These are phyloP conservation scores for Pollachius pollachius DNA, from an alignment of 2,113 vertebrate genomes.

Conservation along the genomic window DNA sequence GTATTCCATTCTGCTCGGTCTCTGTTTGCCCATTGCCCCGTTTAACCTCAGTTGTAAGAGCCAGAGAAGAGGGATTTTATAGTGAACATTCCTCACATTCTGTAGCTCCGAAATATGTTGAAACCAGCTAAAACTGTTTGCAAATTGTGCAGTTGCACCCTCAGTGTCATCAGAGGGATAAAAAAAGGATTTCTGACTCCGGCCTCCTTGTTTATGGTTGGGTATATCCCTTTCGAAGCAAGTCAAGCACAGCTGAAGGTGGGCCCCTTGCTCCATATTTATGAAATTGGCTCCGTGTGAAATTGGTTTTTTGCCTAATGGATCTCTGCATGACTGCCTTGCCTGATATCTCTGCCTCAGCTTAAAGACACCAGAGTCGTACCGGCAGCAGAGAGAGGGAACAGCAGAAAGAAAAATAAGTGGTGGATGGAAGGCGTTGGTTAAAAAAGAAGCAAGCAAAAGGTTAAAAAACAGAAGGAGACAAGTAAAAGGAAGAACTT, in stretches of 20 bases:
- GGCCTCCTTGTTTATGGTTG: slow-evolving; percentile 72
- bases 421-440: neutral
- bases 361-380: slow-evolving; percentile 65
- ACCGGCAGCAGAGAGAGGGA: slow-evolving; percentile 40
- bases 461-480: neutral
- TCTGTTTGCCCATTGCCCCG: too few relatives aligned
- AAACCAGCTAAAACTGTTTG: too few relatives aligned
- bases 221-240: slow-evolving; percentile 74
- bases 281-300: slow-evolving; percentile 81
- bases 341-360: slow-evolving; percentile 61
- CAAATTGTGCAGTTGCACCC: too few relatives aligned
- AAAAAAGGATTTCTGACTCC: too few relatives aligned
- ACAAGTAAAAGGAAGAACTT: too few relatives aligned
- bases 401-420: neutral
- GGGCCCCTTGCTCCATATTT: slow-evolving; percentile 76
- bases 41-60: too few relatives aligned
- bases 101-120: too few relatives aligned
- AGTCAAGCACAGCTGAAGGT: slow-evolving; percentile 72
- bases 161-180: too few relatives aligned
- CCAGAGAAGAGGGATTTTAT: too few relatives aligned
- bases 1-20: too few relatives aligned
- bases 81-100: too few relatives aligned
- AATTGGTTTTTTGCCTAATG: slow-evolving; percentile 81
- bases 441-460: neutral
- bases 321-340: slow-evolving; percentile 74